phyloP scores from a whole-genome alignment of 1,140 invertebrate species.

The Lerema accius region DNA sequence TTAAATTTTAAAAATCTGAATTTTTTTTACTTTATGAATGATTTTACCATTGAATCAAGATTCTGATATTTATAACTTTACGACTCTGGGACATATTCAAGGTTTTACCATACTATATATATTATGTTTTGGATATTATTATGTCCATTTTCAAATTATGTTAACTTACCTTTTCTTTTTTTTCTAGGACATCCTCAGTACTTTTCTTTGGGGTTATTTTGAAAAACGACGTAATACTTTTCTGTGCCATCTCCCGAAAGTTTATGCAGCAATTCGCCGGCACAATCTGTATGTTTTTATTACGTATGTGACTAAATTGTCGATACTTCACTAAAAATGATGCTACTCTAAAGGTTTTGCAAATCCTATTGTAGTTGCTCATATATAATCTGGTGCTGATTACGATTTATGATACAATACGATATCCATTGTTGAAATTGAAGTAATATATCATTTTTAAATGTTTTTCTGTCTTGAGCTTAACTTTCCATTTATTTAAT shows the following conservation, averaged over 20 bases:
- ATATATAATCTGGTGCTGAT: conserved; percentile 1
- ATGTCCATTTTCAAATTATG: background rate
- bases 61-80: too few relatives aligned
- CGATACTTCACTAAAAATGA: conserved; percentile 7
- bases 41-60: too few relatives aligned
- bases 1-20: too few relatives aligned
- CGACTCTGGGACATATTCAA: too few relatives aligned
- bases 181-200: conserved; percentile 36
- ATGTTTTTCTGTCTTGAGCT: too few relatives aligned
- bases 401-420: background rate
- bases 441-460: too few relatives aligned
- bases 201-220: conserved; percentile 61
- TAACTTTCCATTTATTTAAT: too few relatives aligned
- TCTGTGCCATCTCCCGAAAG: conserved; percentile 63
- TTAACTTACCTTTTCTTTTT: conserved; percentile 27
- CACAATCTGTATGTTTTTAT: background rate
- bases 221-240: conserved; percentile 73
- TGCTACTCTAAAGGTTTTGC: conserved; percentile 16
- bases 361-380: conserved; percentile 2
- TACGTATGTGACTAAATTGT: background rate
- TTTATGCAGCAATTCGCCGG: background rate
- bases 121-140: too few relatives aligned
- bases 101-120: too few relatives aligned
- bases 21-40: too few relatives aligned
- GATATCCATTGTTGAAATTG: too few relatives aligned